Base-by-base conservation (phyloP, 1,140 invertebrate species). In the Drepana arcuata region DNA sequence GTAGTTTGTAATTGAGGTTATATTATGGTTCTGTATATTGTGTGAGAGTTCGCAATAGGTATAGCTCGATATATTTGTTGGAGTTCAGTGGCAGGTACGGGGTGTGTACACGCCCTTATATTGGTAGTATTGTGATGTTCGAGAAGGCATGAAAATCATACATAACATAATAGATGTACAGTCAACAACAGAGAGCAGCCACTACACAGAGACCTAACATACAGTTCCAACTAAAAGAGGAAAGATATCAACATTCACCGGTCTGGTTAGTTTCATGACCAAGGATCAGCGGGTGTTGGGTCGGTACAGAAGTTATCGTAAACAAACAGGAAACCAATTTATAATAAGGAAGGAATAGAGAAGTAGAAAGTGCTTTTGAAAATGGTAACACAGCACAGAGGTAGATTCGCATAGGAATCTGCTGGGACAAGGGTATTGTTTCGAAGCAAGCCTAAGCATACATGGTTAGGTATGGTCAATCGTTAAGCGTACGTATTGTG, bases 101-200 rank as follows among this genome's bases (percentile, higher is more conserved):
- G 64, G 67, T 78, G 73, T 73, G 73, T 67, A 65, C 58, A 68
- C 65, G 75, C 78, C 75, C 73, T 77, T 59, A 62, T 69, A 54
- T 57, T 73, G 73, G 51, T 56, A 74, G 78, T 82, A 78, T 77
- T 79, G 75, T 83, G 75, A 77, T 83, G 79, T 83, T 78, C 59
- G 58, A 78, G 67, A 78, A 80, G 75, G 73, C 74, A 80, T 75
- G 70, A 79, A 77, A 79, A 77, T 74, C 59, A 81, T 77, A 77
- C 66, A n/a, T n/a, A 82, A 79, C 73, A 77, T 67, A 79, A 74
- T 75, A 78, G 64, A 78, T 67, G 46, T 67, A 80, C 75, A 83
- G 59, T 80, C 68, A 75, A 79, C 75, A 83, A 83, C 79, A 83
- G 73, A 82, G 64, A 83, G 68, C 79, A 83, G 79, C 79, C 79